Percentiles rank a stretch among this genome's conserved stretches.
phyloP scores from a whole-genome alignment of 2,888 invertebrate genomes.

The Camptogramma bilineatum region DNA sequence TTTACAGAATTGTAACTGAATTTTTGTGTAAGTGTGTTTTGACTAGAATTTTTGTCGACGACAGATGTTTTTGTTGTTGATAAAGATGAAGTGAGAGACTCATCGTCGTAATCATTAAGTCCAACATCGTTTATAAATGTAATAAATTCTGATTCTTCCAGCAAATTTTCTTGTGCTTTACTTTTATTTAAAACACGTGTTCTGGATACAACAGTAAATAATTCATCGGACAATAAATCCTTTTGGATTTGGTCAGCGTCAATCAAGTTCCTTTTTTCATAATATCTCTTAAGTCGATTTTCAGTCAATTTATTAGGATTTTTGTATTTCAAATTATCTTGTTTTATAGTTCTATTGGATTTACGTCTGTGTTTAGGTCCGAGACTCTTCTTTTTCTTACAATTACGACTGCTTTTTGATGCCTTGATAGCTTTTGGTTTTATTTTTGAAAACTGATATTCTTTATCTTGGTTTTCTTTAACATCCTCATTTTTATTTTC shows the following conservation, averaged over 20 bases:
- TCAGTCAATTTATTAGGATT: slow-evolving; percentile 40
- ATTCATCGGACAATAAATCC: slow-evolving; percentile 46
- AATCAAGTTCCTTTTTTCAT: slow-evolving; percentile 44
- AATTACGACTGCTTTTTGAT: slow-evolving; percentile 37
- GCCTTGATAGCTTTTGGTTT: slow-evolving; percentile 43
- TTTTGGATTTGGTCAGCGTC: slow-evolving; percentile 46
- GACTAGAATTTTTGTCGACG: slow-evolving; percentile 54
- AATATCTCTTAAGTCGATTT: slow-evolving; percentile 50
- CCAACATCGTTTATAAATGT: slow-evolving; percentile 30
- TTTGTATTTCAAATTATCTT: slow-evolving; percentile 44
- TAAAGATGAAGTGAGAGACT: slow-evolving; percentile 45
- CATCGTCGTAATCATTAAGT: slow-evolving; percentile 41
- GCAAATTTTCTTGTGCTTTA: slow-evolving; percentile 58
- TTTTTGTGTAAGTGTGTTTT: slow-evolving; percentile 54
- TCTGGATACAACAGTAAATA: slow-evolving; percentile 53
- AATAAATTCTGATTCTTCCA: slow-evolving; percentile 43
- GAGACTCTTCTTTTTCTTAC: slow-evolving; percentile 35
- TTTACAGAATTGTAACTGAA: slow-evolving; percentile 44
- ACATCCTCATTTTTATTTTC: slow-evolving; percentile 1
- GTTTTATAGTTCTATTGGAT: slow-evolving; percentile 56
- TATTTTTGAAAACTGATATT: neutral
- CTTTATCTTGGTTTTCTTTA: neutral
- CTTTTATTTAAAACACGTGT: slow-evolving; percentile 56
- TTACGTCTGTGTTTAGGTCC: slow-evolving; percentile 45
- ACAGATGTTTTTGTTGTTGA: slow-evolving; percentile 48